Conservation (phyloP, 1,140 invertebrate species). For the Meteorus sp. region DNA sequence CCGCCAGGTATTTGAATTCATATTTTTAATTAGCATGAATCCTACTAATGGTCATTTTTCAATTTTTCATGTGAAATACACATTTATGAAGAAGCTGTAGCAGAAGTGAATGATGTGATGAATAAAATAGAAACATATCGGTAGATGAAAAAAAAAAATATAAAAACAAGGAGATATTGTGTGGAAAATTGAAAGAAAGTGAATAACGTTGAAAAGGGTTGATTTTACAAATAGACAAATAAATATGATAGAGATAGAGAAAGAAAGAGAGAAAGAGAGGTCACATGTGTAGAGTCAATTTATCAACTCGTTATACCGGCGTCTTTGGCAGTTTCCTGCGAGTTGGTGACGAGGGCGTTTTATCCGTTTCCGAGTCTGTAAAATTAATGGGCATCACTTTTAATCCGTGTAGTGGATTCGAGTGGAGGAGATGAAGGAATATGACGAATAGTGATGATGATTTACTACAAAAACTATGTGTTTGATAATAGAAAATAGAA, state of each 20-base stretch:
- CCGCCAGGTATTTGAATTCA: too few species aligned
- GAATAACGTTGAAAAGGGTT: slow-evolving; percentile 29
- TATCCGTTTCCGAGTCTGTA: slow-evolving; percentile 75
- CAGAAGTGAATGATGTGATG: too few species aligned
- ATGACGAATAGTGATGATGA: too few species aligned
- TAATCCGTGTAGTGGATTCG: not conserved
- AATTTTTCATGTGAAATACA: too few species aligned
- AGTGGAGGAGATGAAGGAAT: not conserved
- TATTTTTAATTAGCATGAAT: too few species aligned
- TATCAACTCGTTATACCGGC: slow-evolving; percentile 79
- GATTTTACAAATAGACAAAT: too few species aligned
- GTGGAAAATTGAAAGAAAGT: slow-evolving; percentile 21
- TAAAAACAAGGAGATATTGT: slow-evolving; percentile 42
- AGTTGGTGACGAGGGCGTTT: slow-evolving; percentile 82
- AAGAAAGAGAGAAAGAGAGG: slow-evolving; percentile 33
- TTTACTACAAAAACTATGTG: too few species aligned
- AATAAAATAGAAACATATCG: too few species aligned
- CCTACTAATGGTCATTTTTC: too few species aligned
- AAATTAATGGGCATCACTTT: slow-evolving; percentile 43
- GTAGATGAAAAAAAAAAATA: slow-evolving; percentile 47
- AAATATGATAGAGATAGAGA: slow-evolving; percentile 28
- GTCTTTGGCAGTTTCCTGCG: slow-evolving; percentile 91
- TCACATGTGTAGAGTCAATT: slow-evolving; percentile 57
- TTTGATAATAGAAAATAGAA: slow-evolving; percentile 7
- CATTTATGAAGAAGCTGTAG: too few species aligned